Base-by-base conservation (phyloP, 2,113 vertebrate genomes). In the Gambusia holbrooki region DNA sequence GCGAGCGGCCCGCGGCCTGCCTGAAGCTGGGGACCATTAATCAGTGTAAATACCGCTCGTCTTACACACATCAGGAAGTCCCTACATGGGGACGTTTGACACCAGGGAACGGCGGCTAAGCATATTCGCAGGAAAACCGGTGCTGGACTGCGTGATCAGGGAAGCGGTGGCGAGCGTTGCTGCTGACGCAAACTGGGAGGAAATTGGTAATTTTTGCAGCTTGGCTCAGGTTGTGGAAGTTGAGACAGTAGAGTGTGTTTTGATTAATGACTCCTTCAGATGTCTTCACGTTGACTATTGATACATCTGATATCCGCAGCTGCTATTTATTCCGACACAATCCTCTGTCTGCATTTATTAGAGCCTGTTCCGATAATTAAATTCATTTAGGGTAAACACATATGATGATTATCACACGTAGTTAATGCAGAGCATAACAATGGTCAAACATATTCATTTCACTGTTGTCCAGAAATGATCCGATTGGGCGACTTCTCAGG, bases 21-120 rank as follows among this genome's bases (percentile, higher is more conserved):
- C 71, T 58, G 77, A 66, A 88, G 75, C 84, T 40, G 62, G 73
- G 69, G 72, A 77, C 87, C 93, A 95, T 95, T 95, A 93, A 95
- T 95, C 94, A 95, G 88, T 79, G 85, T 90, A 90, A 90, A 89
- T 87, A 92, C 89, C 87, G 74, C 82, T 88, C 85, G 71, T 93
- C 86, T 93, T 92, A 85, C 87, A 90, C 90, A 89, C 88, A 85
- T 90, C 90, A 88, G 84, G 83, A 90, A 58, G 84, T 85, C 48
- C 4, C 74, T 86, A 83, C 76, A 73, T 73, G 65, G 82, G 62
- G 90, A 89, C 88, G 66, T 92, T 82, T 93, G 92, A 94, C 92
- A 91, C 51, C 37, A 81, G 37, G 71, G 68, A 60, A 40, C 37
- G 60, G 62, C 65, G 71, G 82, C 29, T 62, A 69, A 71, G 89